Percentiles rank a stretch among this genome's conserved stretches.
Conservation (phyloP, 2,113 vertebrate genomes). For the Andinoacara biseriatus region DNA sequence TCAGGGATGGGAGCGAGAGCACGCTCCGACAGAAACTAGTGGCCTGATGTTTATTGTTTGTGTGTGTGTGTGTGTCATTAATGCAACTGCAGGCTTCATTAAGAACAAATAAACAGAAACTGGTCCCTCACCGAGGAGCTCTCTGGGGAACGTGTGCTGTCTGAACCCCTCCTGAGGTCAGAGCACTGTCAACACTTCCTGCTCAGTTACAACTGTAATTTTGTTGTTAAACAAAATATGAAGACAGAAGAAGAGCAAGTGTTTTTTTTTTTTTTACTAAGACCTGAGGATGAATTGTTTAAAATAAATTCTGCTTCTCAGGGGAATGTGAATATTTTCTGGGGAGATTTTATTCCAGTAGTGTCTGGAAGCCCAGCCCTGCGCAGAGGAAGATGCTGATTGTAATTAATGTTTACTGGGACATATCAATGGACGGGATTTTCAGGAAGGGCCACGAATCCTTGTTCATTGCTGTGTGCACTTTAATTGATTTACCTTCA, state of each 20-base stretch:
- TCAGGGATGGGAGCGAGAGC: neutral
- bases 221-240: constrained; percentile 61
- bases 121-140: constrained; percentile 30
- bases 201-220: constrained; percentile 60
- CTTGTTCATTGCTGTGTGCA: constrained; percentile 47
- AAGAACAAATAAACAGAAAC: constrained; percentile 68
- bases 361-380: constrained; percentile 17
- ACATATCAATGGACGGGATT: constrained; percentile 71
- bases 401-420: constrained; percentile 76
- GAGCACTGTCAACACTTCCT: constrained; percentile 58
- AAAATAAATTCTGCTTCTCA: constrained; percentile 38
- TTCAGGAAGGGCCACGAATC: constrained; percentile 63
- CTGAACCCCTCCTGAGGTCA: constrained; percentile 52
- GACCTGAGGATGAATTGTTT: constrained; percentile 25
- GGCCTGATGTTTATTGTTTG: constrained; percentile 64
- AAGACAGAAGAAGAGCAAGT: constrained; percentile 14
- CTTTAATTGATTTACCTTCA: constrained; percentile 79
- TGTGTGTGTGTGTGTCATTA: constrained; percentile 58
- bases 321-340: constrained; percentile 12
- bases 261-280: constrained; percentile 7
- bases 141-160: constrained; percentile 45
- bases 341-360: constrained; percentile 22
- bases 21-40: constrained; percentile 31
- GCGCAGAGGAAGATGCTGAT: constrained; percentile 46
- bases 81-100: constrained; percentile 64